Evolutionary conservation across 2,797 vertebrate species (phyloP), one percentile per base, ranked within the genome.

Genomic region (Mormyrops attenuatus): DNA sequence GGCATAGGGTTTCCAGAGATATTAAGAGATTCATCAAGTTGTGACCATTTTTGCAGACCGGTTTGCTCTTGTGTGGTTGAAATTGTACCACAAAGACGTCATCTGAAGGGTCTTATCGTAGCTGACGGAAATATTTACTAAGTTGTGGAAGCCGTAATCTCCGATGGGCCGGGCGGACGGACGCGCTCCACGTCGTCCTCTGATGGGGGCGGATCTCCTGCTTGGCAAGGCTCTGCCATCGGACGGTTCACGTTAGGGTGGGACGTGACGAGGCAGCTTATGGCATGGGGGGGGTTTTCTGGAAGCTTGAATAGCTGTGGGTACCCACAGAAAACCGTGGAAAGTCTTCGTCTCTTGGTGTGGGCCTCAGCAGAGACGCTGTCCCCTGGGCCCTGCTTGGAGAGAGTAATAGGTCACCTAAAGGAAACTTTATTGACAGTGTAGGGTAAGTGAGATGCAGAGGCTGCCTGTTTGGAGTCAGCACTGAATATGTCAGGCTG

Each of bases 261-360:
- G 87, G 86, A 91, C 88, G 49, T 90, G 88, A 87, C 89, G 89
- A 91, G 89, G 88, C 53, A 91, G 88, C 89, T 90, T 92, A 88
- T 91, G 91, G 89, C 30, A 80, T 92, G 49, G 87, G 11, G 77
- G 91, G 92, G 92, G 91, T 90, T 89, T 89, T 90, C 88, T 89
- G 87, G 69, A 49, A 84, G 44, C 85, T 34, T 92, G 89, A 87
- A 87, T 52, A 69, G 91, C 92, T 91, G 91, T 91, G 90, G 92
- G 91, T 91, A 66, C 89, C 91, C 90, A 90, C 90, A 92, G 91
- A 86, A 85, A 88, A 91, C 89, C n/a, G 69, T 91, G 89, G 91
- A 88, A 91, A 92, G 89, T 90, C 91, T 89, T 90, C 89, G 30
- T 89, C 89, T 88, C 77, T 89, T 90, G 90, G 90, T 26, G 17